Percentiles rank a stretch among this genome's conserved stretches.
These are phyloP conservation scores for Kryptolebias ocellatus DNA, from an alignment of 2,797 vertebrate genomes.

Conservation along the genomic window DNA sequence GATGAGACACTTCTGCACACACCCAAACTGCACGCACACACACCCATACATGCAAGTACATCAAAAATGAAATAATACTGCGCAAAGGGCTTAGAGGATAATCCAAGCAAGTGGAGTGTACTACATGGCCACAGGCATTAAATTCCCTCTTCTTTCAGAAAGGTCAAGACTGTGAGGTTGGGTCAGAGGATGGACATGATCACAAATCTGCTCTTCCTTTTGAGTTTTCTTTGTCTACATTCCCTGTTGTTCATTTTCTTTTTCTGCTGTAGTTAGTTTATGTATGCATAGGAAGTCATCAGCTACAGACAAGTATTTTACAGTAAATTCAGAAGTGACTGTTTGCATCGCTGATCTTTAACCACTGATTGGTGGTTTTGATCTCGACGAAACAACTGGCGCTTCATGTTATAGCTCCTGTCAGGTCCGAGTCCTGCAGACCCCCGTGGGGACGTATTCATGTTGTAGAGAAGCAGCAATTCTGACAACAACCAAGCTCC, in stretches of 20 bases:
- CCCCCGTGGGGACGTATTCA: constrained; percentile 35
- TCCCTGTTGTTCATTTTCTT: neutral
- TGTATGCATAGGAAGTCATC: neutral
- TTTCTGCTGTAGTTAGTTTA: neutral
- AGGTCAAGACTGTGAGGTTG: constrained; percentile 59
- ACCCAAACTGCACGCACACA: constrained; percentile 36
- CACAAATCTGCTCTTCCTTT: constrained; percentile 46
- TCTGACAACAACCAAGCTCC: constrained; percentile 41
- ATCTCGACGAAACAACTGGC: constrained; percentile 41
- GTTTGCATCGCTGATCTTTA: constrained; percentile 10
- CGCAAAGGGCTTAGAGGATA: constrained; percentile 81
- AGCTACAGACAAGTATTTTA: neutral
- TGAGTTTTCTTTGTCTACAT: constrained; percentile 1
- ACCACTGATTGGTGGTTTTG: constrained; percentile 17
- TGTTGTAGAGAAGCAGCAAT: constrained; percentile 49
- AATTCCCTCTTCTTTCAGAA: constrained; percentile 76
- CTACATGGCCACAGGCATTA: constrained; percentile 77
- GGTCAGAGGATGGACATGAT: constrained; percentile 47
- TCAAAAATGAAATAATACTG: constrained; percentile 77
- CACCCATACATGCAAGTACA: constrained; percentile 38
- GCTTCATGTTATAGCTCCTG: constrained; percentile 43
- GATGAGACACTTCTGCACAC: constrained; percentile 27
- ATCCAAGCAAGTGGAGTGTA: constrained; percentile 76
- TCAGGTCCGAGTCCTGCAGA: constrained; percentile 40
- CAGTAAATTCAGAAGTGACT: neutral